phyloP scores from a whole-genome alignment of 2,888 invertebrate species.

The Perdita meconis region DNA sequence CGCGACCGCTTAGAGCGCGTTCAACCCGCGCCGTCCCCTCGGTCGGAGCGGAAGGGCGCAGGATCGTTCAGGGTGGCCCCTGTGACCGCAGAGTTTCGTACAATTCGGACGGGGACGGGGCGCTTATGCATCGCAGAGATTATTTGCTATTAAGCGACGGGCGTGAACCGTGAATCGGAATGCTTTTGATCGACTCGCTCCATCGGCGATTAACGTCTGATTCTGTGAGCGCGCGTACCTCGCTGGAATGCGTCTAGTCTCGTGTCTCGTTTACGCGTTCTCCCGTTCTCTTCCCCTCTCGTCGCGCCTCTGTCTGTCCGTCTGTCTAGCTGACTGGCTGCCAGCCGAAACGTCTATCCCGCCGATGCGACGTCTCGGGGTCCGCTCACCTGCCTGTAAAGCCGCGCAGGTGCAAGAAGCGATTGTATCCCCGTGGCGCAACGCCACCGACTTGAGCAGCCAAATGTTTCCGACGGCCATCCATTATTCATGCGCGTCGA shows the following conservation, averaged over 20 bases:
- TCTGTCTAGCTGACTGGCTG: constrained; percentile 20
- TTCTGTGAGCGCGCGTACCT: constrained; percentile 30
- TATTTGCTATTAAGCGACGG: constrained; percentile 67
- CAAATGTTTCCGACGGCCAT: constrained; percentile 63
- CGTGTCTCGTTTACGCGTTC: constrained; percentile 23
- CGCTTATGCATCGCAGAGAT: constrained; percentile 65
- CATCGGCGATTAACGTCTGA: constrained; percentile 61
- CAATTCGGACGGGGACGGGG: constrained; percentile 30
- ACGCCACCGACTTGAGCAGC: constrained; percentile 39
- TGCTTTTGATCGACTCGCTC: constrained; percentile 72
- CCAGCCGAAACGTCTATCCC: constrained; percentile 27
- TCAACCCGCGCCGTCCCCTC: not conserved
- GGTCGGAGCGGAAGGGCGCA: not conserved
- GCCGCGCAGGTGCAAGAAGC: constrained; percentile 51
- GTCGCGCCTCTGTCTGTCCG: constrained; percentile 3
- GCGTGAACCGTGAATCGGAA: constrained; percentile 69
- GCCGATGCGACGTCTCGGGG: constrained; percentile 18
- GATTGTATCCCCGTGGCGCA: constrained; percentile 27
- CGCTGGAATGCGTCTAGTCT: constrained; percentile 22
- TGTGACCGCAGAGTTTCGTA: constrained; percentile 14
- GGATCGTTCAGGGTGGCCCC: not conserved
- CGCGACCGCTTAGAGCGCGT: constrained; percentile 20
- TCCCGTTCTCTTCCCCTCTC: not conserved
- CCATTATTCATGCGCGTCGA: constrained; percentile 70
- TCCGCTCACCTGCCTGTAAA: constrained; percentile 39